Conservation (phyloP, 2,888 invertebrate species). For the Hedya salicella region DNA sequence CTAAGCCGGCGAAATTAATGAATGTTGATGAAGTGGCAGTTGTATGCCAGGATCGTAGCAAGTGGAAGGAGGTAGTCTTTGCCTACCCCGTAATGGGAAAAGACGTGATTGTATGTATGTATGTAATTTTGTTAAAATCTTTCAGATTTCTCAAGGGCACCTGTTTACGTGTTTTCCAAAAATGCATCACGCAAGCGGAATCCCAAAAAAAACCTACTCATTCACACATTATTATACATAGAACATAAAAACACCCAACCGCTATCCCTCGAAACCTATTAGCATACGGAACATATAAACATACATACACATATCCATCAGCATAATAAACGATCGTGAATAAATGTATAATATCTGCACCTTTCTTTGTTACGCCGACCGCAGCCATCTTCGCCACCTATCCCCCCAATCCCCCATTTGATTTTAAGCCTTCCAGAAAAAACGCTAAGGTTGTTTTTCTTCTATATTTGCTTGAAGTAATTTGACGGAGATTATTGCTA, state of each 20-base stretch:
- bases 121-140: too few species aligned
- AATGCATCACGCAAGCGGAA: too few species aligned
- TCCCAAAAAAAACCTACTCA: too few species aligned
- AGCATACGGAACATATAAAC: slow-evolving; percentile 34
- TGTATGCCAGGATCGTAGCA: too few species aligned
- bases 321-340: slow-evolving; percentile 38
- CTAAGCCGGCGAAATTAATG: too few species aligned
- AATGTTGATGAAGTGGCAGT: too few species aligned
- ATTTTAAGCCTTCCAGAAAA: neutral
- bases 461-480: neutral
- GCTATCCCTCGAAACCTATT: slow-evolving; percentile 19
- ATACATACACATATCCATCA: slow-evolving; percentile 33
- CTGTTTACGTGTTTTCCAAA: too few species aligned
- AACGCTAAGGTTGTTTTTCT: neutral
- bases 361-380: slow-evolving; percentile 27
- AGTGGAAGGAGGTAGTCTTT: too few species aligned
- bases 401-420: neutral
- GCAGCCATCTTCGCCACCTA: neutral
- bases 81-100: too few species aligned
- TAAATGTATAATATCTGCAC: slow-evolving; percentile 37
- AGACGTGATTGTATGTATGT: too few species aligned
- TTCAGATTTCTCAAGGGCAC: too few species aligned
- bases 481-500: neutral
- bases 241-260: slow-evolving; percentile 11
- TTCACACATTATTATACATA: neutral